A percentile compares a stretch with the other conserved stretches of the same genome.
Conservation (phyloP, 2,113 vertebrate species). For the Ammodramus savannarum region DNA sequence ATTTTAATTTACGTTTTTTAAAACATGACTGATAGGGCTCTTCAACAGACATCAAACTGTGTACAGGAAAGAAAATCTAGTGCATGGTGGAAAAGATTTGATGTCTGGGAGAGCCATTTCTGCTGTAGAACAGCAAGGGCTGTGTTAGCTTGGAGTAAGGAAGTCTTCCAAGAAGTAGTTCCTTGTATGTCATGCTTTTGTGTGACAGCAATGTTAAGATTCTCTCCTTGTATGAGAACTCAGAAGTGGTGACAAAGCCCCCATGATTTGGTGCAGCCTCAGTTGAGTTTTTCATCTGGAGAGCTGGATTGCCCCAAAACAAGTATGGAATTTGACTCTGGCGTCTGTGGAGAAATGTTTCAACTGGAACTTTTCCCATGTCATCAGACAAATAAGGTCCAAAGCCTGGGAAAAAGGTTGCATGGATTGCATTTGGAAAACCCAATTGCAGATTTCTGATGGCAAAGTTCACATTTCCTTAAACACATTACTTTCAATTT, state of each 20-base stretch:
- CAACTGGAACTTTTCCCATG: neutral
- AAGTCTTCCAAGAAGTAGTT: neutral
- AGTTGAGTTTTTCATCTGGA: neutral
- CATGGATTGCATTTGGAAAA: neutral
- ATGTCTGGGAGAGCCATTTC: neutral
- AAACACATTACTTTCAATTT: neutral
- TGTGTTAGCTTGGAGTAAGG: neutral
- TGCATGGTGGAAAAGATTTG: neutral
- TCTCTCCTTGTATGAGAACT: neutral
- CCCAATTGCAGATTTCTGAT: neutral
- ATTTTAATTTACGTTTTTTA: conserved; percentile 54
- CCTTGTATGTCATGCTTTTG: neutral
- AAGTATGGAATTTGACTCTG: neutral
- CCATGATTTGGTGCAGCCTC: neutral
- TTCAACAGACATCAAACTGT: conserved; percentile 8
- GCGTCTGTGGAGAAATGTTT: neutral
- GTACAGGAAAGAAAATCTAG: neutral
- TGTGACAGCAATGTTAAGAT: neutral
- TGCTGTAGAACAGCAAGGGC: neutral
- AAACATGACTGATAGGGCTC: conserved; percentile 18
- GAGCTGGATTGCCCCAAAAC: neutral
- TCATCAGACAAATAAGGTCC: neutral
- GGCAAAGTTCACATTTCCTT: neutral
- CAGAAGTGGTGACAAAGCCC: neutral
- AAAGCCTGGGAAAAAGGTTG: neutral